A percentile compares a stretch with the other conserved stretches of the same genome.
These are phyloP conservation scores for Aphrophora alni DNA, from an alignment of 2,888 invertebrate species.

Conservation along the genomic window DNA sequence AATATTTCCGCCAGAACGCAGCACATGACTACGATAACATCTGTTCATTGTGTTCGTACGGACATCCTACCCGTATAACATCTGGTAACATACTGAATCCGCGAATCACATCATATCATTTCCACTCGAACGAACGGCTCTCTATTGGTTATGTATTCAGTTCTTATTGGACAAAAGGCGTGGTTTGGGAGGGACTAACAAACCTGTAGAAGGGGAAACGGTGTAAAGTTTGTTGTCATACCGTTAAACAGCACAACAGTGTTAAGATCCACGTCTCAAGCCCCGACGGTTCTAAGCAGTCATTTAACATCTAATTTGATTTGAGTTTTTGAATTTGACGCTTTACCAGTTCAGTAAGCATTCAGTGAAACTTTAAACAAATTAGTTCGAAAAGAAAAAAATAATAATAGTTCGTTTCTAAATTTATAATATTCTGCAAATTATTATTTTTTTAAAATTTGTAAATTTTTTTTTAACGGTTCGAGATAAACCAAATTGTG, in stretches of 20 bases:
- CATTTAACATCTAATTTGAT: slow-evolving; percentile 11
- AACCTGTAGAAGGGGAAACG: slow-evolving; percentile 10
- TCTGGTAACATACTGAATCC: slow-evolving; percentile 19
- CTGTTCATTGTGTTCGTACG: slow-evolving; percentile 4
- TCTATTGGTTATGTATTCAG: slow-evolving; percentile 40
- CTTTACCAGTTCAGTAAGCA: neutral
- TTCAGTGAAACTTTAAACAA: neutral
- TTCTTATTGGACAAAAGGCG: slow-evolving; percentile 33
- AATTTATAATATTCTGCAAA: neutral
- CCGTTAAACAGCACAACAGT: slow-evolving; percentile 28
- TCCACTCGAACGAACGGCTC: slow-evolving; percentile 37
- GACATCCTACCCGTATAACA: slow-evolving; percentile 2
- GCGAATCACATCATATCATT: slow-evolving; percentile 40
- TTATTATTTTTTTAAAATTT: too few relatives aligned
- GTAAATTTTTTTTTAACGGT: neutral
- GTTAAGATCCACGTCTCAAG: slow-evolving; percentile 26
- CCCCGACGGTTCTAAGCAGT: slow-evolving; percentile 25
- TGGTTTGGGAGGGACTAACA: slow-evolving; percentile 16
- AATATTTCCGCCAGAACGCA: neutral
- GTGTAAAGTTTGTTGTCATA: slow-evolving; percentile 22
- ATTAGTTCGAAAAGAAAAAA: neutral
- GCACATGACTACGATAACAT: neutral
- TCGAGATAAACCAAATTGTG: neutral
- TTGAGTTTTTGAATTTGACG: neutral
- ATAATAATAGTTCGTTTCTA: neutral